Evolutionary conservation across 1,140 invertebrate genomes (phyloP), one percentile per base, ranked within the genome.

Genomic region (Potamilus streckersoni): DNA sequence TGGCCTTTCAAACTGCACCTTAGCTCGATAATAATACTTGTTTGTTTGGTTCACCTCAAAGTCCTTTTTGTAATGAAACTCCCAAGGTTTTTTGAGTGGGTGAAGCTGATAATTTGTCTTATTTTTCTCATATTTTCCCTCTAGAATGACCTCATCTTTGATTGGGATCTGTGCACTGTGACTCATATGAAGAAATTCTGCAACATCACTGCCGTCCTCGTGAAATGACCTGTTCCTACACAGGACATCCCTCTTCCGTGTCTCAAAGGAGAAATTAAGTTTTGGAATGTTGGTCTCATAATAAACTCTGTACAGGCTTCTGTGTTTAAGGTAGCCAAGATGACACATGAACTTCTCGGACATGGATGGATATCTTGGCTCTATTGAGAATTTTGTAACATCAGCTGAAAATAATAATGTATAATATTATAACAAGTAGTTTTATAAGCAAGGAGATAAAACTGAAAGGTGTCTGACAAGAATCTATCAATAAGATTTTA

Each of bases 131-230:
- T 71, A 76, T 5, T 14, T 71, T 13, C 75, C 75, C 15, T 17
- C 62, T 5, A 76, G 64, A 57, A 76, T 76, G n/a, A 76, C 75
- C 49, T 71, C 64, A 15, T 76, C 69, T 68, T 76, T 70, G 68
- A 67, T 71, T 59, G 67, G 65, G 31, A 56, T 67, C 57, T 66
- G 69, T 76, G 75, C 72, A n/a, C 66, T 58, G 61, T 76, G 75
- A 58, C 38, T 61, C 75, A 76, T 67, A 11, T 11, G 55, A 5
- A 76, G 38, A 23, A 66, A 76, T 15, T 70, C 75, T 2, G 38
- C 75, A 19, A 17, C 16, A 65, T 67, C 69, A 13, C 11, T 20
- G 8, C 75, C 70, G 62, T 76, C 57, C 65, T 66, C 61, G 14
- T 55, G 56, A 38, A 71, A 69, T 23, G 70, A 23, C 12, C 71